phyloP scores from a whole-genome alignment of 1,140 invertebrate genomes.

The Andrena cerasifolii region DNA sequence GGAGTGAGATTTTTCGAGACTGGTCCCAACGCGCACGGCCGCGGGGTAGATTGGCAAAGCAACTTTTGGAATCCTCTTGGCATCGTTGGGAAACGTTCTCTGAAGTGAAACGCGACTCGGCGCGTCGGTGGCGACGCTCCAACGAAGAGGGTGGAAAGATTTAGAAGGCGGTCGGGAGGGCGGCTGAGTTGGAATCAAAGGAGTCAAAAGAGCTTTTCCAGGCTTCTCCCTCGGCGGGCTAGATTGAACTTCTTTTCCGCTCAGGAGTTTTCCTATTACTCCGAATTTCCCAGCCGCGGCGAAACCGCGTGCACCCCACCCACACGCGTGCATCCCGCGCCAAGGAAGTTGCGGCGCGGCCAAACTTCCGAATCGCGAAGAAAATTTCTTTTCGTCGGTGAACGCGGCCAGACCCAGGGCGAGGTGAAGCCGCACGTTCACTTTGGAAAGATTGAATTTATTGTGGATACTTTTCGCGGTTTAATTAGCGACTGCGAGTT shows the following conservation, averaged over 20 bases:
- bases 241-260: constrained; percentile 80
- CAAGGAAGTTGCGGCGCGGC: not conserved
- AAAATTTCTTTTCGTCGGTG: constrained; percentile 48
- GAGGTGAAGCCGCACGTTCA: not conserved
- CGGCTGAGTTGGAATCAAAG: constrained; percentile 75
- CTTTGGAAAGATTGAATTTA: constrained; percentile 24
- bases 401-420: constrained; percentile 10
- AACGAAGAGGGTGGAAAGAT: constrained; percentile 59
- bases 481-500: too few relatives aligned
- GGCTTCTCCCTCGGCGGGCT: constrained; percentile 68
- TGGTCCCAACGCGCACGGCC: constrained; percentile 41
- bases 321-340: constrained; percentile 45
- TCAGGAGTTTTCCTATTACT: constrained; percentile 81
- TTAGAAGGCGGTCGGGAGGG: constrained; percentile 51
- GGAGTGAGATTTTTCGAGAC: constrained; percentile 61
- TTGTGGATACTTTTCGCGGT: not conserved
- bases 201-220: constrained; percentile 78
- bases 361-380: constrained; percentile 42
- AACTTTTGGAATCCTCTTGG: constrained; percentile 70
- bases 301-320: constrained; percentile 33
- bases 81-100: constrained; percentile 60
- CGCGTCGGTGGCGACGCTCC: constrained; percentile 13
- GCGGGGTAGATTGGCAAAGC: constrained; percentile 69
- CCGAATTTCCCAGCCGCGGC: constrained; percentile 75
- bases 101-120: constrained; percentile 48